Evolutionary conservation across 2,888 invertebrate genomes (phyloP).

Genomic region (Drosophila eohydei): DNA sequence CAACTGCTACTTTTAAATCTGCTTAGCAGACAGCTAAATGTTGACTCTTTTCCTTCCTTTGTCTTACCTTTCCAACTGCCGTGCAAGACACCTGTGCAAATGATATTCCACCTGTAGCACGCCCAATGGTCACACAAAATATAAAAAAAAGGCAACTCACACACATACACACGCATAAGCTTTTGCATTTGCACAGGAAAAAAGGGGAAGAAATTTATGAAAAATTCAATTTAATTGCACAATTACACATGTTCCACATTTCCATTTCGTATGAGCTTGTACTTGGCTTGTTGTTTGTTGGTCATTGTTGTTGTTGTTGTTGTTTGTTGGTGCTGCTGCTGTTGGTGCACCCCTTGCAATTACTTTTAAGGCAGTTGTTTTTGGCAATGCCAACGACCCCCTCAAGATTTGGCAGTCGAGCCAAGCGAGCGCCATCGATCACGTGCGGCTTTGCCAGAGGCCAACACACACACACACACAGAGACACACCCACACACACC

Average conservation of each 20-base stretch:
- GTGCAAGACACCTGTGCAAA: constrained; percentile 23
- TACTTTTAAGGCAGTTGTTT: constrained; percentile 75
- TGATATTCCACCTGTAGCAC: constrained; percentile 58
- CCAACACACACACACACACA: constrained; percentile 31
- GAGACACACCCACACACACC: constrained; percentile 13
- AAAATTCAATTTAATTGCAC: constrained; percentile 85
- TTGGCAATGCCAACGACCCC: constrained; percentile 68
- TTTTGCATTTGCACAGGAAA: constrained; percentile 40
- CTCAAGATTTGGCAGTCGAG: constrained; percentile 59
- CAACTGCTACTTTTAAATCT: background rate
- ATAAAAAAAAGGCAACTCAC: constrained; percentile 12
- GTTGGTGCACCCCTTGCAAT: constrained; percentile 77
- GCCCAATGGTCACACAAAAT: constrained; percentile 24
- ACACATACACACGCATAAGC: constrained; percentile 16
- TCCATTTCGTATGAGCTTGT: constrained; percentile 54
- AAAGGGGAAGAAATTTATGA: constrained; percentile 74
- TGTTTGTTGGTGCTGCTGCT: constrained; percentile 36
- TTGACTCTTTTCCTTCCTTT: background rate
- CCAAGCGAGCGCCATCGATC: constrained; percentile 69
- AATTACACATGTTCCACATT: constrained; percentile 82
- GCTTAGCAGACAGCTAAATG: background rate
- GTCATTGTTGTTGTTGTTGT: constrained; percentile 23
- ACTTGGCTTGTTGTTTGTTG: constrained; percentile 25
- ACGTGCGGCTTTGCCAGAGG: constrained; percentile 74
- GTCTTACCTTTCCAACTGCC: background rate